Evolutionary conservation across 2,888 invertebrate genomes (phyloP).

Genomic region (Drepanosiphum platanoidis): DNA sequence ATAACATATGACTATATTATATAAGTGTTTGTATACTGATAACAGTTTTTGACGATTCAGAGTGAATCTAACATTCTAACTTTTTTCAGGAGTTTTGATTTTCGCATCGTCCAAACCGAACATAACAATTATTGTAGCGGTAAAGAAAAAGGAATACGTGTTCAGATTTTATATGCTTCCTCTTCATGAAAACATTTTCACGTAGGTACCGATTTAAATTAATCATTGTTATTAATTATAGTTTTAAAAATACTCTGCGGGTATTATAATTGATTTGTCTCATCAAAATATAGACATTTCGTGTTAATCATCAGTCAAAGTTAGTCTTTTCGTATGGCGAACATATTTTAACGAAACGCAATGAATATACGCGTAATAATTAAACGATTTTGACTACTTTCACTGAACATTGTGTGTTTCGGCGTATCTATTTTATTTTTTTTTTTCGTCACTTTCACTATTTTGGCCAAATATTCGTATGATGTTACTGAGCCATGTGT

Average conservation of each 20-base stretch:
- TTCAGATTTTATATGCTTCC: not conserved
- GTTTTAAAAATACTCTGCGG: too few species aligned
- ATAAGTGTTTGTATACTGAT: not conserved
- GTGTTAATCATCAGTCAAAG: too few species aligned
- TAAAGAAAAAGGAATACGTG: not conserved
- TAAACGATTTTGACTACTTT: conserved; percentile 7
- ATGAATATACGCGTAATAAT: not conserved
- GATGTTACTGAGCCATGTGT: not conserved
- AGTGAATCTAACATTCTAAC: not conserved
- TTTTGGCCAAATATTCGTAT: not conserved
- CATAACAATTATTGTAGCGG: not conserved
- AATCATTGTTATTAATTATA: not conserved
- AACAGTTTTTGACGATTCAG: not conserved
- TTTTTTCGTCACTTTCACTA: conserved; percentile 12
- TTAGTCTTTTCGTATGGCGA: too few species aligned
- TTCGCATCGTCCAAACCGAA: not conserved
- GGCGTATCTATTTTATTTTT: not conserved
- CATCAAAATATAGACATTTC: too few species aligned
- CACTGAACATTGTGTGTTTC: not conserved
- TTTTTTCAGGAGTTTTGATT: not conserved
- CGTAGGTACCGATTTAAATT: not conserved
- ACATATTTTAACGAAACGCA: too few species aligned
- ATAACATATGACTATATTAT: not conserved
- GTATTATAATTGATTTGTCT: not conserved
- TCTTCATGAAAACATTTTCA: not conserved